Evolutionary conservation across 2,888 invertebrate genomes (phyloP).

Genomic region (Drosophila limbata): DNA sequence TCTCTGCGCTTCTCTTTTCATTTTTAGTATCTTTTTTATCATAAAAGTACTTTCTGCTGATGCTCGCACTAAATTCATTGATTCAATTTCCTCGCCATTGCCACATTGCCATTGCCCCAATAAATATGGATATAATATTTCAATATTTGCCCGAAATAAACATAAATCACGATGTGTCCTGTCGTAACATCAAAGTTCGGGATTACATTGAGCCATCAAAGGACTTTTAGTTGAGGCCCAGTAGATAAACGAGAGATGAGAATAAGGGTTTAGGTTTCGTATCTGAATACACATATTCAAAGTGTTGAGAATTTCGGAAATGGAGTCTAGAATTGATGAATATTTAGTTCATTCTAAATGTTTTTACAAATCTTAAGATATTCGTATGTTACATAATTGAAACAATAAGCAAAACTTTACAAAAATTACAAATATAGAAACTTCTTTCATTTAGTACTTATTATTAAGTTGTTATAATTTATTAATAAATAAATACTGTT

Average conservation of each 20-base stretch:
- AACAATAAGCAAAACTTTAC: no score
- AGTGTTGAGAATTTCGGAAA: not conserved
- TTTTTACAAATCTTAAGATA: no score
- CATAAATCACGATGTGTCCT: conserved; percentile 64
- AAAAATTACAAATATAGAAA: no score
- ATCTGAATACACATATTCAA: not conserved
- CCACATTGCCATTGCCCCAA: conserved; percentile 30
- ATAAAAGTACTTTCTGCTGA: conserved; percentile 79
- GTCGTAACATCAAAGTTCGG: conserved; percentile 20
- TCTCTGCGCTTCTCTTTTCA: conserved; percentile 7
- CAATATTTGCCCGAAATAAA: conserved; percentile 70
- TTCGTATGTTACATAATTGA: no score
- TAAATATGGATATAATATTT: conserved; percentile 79
- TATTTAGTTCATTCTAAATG: no score
- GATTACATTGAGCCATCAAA: conserved; percentile 21
- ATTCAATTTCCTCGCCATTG: conserved; percentile 71
- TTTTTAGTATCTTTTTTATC: conserved; percentile 67
- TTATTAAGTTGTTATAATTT: no score
- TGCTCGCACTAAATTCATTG: conserved; percentile 77
- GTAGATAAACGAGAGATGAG: not conserved
- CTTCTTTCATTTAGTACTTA: no score
- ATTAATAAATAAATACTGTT: no score
- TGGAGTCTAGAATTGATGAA: not conserved
- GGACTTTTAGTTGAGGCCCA: conserved; percentile 4
- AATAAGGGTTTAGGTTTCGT: not conserved